Evolutionary conservation across 2,797 vertebrate species (phyloP), one percentile per base, ranked within the genome.

Genomic region (Semaprochilodus insignis): DNA sequence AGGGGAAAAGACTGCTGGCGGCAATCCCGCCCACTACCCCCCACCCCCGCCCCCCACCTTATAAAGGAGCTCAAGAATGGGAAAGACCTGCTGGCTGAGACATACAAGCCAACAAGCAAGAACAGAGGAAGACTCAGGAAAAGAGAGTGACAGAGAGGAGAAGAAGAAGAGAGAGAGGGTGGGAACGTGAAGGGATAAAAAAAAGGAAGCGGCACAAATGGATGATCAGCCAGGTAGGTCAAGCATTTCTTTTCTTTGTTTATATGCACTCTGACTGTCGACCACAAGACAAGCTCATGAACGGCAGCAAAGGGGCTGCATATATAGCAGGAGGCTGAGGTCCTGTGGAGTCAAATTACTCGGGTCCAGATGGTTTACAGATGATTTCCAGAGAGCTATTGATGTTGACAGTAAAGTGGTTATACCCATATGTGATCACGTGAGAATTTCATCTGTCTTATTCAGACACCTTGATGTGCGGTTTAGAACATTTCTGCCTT

Each of bases 191-290:
- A 72, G 80, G 82, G 57, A 78, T 31, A 31, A 40, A 77, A 80
- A 72, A 19, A 62, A 76, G 70, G 70, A 82, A 25, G 25, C 71
- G 79, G 79, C 40, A 89, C 89, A 88, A 93, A 95, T 95, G 94
- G 92, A 94, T 90, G 90, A 91, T 94, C 93, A 94, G 92, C 91
- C 93, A 95, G 94, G 94, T 95, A 93, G 90, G 94, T 92, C 89
- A 74, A 82, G 63, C 52, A 6, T 14, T 15, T 73, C 55, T 80
- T 71, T 92, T 90, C 86, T 91, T 19, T 36, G 55, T 74, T 59
- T 78, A 69, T 76, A 23, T 83, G 48, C 72, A 83, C n/a, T 62
- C n/a, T 59, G 72, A 60, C 1, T n/a, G n/a, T 44, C 81, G 13
- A 75, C n/a, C 5, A 34, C 55, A 79, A 44, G 13, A 52, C 76